A percentile compares a stretch with the other conserved stretches of the same genome.
These are phyloP conservation scores for Cheilinus undulatus DNA, from an alignment of 2,113 vertebrate species.

Conservation along the genomic window DNA sequence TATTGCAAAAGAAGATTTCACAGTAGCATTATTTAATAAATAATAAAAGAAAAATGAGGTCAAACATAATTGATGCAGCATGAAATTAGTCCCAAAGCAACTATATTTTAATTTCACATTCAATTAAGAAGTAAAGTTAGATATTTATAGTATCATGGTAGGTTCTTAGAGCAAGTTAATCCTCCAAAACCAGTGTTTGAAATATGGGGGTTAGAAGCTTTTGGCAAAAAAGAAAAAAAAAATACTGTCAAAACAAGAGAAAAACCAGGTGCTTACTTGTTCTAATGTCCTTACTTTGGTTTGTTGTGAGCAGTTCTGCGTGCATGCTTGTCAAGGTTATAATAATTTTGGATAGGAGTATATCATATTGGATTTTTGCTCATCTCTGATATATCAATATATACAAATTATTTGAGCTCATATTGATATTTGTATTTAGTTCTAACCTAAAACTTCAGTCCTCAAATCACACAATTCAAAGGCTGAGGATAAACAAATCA, in stretches of 20 bases:
- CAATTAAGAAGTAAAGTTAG: neutral
- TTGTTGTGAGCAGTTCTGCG: neutral
- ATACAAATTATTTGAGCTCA: too few species aligned
- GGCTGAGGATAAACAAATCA: too few species aligned
- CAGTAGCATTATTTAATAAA: neutral
- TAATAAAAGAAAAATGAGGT: neutral
- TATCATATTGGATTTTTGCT: too few species aligned
- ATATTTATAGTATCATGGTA: neutral
- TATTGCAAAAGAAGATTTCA: neutral
- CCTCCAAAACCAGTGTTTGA: neutral
- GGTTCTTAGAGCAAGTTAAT: neutral
- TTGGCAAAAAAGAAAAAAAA: too few species aligned
- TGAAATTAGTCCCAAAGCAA: slow-evolving; percentile 3
- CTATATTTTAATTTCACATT: neutral
- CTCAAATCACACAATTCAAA: too few species aligned
- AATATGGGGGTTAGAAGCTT: neutral
- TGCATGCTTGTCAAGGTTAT: too few species aligned
- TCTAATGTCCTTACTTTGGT: neutral
- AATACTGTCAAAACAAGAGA: neutral
- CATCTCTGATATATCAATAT: too few species aligned
- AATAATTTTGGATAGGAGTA: too few species aligned
- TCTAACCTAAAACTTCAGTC: too few species aligned
- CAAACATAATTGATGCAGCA: neutral
- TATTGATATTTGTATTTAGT: too few species aligned
- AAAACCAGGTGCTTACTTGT: neutral